Conservation (phyloP, 2,888 invertebrate species). For the Acanthoscelides obtectus region DNA sequence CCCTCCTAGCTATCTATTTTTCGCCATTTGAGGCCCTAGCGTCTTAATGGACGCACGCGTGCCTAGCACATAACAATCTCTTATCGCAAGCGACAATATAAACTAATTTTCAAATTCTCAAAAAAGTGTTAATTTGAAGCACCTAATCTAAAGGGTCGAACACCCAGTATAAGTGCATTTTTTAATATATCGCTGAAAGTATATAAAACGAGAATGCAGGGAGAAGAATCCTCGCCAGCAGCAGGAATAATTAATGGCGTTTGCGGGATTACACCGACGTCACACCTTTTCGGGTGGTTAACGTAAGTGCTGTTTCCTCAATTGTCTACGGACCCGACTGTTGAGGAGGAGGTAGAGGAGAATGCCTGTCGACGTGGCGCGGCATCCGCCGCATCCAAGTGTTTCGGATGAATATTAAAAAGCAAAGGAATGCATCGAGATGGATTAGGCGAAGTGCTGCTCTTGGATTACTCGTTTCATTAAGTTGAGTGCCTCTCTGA, state of each 20-base stretch:
- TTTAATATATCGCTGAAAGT: neutral
- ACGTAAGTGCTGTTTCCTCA: constrained; percentile 44
- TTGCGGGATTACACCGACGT: constrained; percentile 23
- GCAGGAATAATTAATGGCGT: constrained; percentile 20
- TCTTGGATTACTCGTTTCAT: constrained; percentile 54
- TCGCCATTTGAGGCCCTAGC: too few species aligned
- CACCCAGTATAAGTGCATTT: neutral
- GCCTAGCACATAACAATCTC: too few species aligned
- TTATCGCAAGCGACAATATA: too few species aligned
- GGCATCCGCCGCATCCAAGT: constrained; percentile 36
- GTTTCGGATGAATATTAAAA: constrained; percentile 48
- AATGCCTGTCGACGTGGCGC: neutral
- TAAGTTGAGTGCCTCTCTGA: constrained; percentile 52
- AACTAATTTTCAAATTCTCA: too few species aligned
- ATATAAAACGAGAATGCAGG: neutral
- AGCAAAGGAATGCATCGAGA: constrained; percentile 47
- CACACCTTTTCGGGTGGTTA: constrained; percentile 34
- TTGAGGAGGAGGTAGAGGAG: neutral
- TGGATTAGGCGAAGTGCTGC: constrained; percentile 47
- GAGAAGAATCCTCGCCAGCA: neutral
- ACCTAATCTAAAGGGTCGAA: too few species aligned
- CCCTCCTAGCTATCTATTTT: too few species aligned
- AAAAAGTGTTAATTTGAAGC: too few species aligned
- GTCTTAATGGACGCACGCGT: too few species aligned
- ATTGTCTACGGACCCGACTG: constrained; percentile 33